Evolutionary conservation across 2,888 invertebrate genomes (phyloP).

Genomic region (Andrena camellia): DNA sequence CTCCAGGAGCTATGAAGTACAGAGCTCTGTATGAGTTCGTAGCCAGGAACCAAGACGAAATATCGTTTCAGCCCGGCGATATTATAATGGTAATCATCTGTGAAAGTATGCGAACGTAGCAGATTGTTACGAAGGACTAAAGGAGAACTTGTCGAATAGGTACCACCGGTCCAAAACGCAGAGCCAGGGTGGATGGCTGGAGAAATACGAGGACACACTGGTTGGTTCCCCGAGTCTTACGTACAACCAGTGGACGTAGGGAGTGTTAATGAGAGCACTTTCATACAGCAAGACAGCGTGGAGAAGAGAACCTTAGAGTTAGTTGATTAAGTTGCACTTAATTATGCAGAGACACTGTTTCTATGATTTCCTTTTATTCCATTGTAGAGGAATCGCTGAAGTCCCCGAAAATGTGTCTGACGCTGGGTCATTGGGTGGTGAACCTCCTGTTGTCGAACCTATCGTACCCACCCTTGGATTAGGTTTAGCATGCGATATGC

Average conservation of each 20-base stretch:
- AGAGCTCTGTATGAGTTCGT: slow-evolving; percentile 97
- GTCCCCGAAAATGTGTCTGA: slow-evolving; percentile 88
- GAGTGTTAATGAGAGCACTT: slow-evolving; percentile 83
- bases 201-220: slow-evolving; percentile 94
- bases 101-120: background rate
- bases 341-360: background rate
- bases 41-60: slow-evolving; percentile 96
- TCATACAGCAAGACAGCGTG: slow-evolving; percentile 82
- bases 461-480: slow-evolving; percentile 82
- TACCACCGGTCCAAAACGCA: slow-evolving; percentile 92
- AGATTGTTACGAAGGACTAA: background rate
- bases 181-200: slow-evolving; percentile 99
- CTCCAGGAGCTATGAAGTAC: slow-evolving; percentile 89
- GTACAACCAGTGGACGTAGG: slow-evolving; percentile 90
- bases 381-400: slow-evolving; percentile 90
- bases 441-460: slow-evolving; percentile 79
- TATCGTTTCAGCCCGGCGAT: slow-evolving; percentile 97
- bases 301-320: slow-evolving; percentile 86
- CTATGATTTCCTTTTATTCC: slow-evolving; percentile 17
- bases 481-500: slow-evolving; percentile 84
- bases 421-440: slow-evolving; percentile 84
- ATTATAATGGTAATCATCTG: slow-evolving; percentile 89
- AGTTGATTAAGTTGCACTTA: slow-evolving; percentile 74
- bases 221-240: slow-evolving; percentile 99
- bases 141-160: slow-evolving; percentile 81